phyloP scores from a whole-genome alignment of 1,140 invertebrate species.

The Tribolium madens region DNA sequence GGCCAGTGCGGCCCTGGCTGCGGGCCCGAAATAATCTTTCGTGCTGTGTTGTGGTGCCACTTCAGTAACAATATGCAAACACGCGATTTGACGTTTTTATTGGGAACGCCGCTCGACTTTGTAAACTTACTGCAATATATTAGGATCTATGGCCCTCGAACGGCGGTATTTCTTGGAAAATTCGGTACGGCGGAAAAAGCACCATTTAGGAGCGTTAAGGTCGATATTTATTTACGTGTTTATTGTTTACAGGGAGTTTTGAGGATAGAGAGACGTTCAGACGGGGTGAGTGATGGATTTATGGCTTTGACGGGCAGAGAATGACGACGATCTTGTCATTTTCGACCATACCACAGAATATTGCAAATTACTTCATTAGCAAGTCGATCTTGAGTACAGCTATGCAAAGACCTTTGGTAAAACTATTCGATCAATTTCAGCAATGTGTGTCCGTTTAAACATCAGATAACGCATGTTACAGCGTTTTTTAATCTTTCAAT shows the following conservation, averaged over 20 bases:
- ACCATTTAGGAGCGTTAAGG: not conserved
- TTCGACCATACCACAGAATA: slow-evolving; percentile 14
- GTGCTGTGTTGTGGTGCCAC: slow-evolving; percentile 14
- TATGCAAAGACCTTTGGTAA: not conserved
- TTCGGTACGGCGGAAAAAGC: slow-evolving; percentile 1
- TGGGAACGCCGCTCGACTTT: slow-evolving; percentile 20
- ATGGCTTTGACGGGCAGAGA: not conserved
- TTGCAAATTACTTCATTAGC: slow-evolving; percentile 44
- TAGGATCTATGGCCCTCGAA: slow-evolving; percentile 35
- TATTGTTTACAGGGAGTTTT: slow-evolving; percentile 30
- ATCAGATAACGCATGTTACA: not conserved
- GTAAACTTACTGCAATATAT: slow-evolving; percentile 31
- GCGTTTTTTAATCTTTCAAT: no score
- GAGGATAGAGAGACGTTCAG: not conserved
- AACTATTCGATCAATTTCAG: slow-evolving; percentile 38
- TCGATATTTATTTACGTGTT: slow-evolving; percentile 31
- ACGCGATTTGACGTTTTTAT: slow-evolving; percentile 38
- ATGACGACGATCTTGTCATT: not conserved
- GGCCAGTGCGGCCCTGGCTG: slow-evolving; percentile 5
- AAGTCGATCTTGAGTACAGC: not conserved
- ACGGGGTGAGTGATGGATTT: slow-evolving; percentile 29
- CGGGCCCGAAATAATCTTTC: slow-evolving; percentile 23
- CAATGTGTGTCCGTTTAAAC: not conserved
- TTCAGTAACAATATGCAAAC: slow-evolving; percentile 39
- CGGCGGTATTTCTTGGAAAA: slow-evolving; percentile 13